These are phyloP conservation scores for Theropithecus gelada DNA, from an alignment of 2,113 vertebrate species.

Conservation along the genomic window DNA sequence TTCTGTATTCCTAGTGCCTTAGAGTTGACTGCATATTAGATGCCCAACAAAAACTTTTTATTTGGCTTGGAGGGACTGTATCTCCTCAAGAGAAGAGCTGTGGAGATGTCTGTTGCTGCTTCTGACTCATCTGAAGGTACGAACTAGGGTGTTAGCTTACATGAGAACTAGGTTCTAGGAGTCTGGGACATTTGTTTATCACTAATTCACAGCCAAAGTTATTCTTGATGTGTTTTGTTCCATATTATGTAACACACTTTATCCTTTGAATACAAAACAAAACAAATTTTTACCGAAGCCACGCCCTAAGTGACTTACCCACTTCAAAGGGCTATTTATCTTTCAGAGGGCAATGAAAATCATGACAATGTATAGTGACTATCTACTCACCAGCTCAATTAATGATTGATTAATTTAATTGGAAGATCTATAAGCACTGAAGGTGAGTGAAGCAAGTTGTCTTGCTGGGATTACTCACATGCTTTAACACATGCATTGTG, in stretches of 20 bases:
- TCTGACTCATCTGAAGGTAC: not conserved
- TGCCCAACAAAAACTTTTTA: not conserved
- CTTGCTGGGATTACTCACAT: not conserved
- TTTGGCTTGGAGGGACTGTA: not conserved
- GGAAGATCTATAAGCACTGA: slow-evolving; percentile 13
- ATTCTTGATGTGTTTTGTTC: not conserved
- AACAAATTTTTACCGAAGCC: not conserved
- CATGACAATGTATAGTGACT: not conserved
- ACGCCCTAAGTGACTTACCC: not conserved
- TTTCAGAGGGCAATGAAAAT: not conserved
- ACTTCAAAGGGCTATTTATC: not conserved
- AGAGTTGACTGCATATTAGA: not conserved
- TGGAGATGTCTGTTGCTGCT: not conserved
- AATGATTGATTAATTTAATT: slow-evolving; percentile 12
- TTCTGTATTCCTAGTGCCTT: not conserved
- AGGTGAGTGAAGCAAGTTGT: not conserved
- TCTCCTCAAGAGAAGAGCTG: not conserved
- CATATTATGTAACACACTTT: not conserved
- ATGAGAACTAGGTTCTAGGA: not conserved
- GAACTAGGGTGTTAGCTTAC: not conserved
- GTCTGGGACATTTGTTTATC: not conserved
- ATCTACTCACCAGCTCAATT: not conserved
- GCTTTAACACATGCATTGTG: not conserved
- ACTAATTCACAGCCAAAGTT: not conserved
- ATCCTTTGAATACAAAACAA: not conserved